Evolutionary conservation across 1,140 invertebrate species (phyloP).

Genomic region (Pissodes strobi): DNA sequence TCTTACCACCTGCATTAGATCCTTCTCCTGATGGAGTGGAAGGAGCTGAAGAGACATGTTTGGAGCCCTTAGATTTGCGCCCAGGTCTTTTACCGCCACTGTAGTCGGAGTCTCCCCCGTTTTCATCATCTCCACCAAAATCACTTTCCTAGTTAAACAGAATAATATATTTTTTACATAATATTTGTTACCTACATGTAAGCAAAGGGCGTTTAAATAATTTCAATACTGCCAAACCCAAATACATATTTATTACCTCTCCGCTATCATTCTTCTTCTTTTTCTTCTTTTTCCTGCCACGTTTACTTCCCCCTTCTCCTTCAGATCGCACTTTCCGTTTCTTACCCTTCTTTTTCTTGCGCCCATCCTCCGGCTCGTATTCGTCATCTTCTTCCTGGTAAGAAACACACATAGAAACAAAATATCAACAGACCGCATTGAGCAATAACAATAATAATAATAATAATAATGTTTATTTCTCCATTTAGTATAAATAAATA

Average conservation of each 20-base stretch:
- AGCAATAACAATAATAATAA: not conserved
- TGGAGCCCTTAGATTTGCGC: constrained; percentile 59
- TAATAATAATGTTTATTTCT: too few species aligned
- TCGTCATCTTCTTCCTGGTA: constrained; percentile 80
- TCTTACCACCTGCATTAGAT: constrained; percentile 51
- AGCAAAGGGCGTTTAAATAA: too few species aligned
- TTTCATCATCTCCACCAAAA: constrained; percentile 71
- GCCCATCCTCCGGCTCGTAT: constrained; percentile 79
- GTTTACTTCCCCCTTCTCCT: constrained; percentile 65
- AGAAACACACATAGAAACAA: not conserved
- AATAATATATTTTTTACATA: constrained; percentile 35
- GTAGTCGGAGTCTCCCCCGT: constrained; percentile 71
- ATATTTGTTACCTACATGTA: too few species aligned
- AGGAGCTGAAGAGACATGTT: constrained; percentile 56
- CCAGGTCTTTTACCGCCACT: constrained; percentile 64
- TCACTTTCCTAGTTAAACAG: constrained; percentile 72
- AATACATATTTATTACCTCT: constrained; percentile 64
- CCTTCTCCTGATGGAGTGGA: constrained; percentile 59
- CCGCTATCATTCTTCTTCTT: constrained; percentile 90
- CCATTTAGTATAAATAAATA: too few species aligned
- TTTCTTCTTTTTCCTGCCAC: constrained; percentile 90
- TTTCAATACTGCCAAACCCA: too few species aligned
- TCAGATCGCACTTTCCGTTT: constrained; percentile 86
- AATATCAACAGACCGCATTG: not conserved
- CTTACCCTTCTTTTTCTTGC: constrained; percentile 89